A percentile compares a stretch with the other conserved stretches of the same genome.
These are phyloP conservation scores for Trachelus tabidus DNA, from an alignment of 2,888 invertebrate genomes.

Conservation along the genomic window DNA sequence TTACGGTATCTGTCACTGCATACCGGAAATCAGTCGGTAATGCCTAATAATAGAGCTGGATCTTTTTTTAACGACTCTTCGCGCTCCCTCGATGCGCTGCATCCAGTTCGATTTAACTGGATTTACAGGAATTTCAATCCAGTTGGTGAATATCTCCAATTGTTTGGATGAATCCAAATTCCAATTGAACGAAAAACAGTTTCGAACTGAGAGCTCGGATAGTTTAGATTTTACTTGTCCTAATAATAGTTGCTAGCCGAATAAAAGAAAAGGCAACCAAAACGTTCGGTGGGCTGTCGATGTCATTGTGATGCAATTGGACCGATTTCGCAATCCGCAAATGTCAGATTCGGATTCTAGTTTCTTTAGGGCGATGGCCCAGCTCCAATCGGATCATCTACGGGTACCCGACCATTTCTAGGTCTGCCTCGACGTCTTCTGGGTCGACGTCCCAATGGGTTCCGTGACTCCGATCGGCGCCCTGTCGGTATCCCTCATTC, in stretches of 20 bases:
- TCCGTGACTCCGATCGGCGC: not conserved
- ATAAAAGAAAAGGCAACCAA: not conserved
- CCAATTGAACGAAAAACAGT: not conserved
- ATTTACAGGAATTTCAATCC: not conserved
- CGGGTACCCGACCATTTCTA: not conserved
- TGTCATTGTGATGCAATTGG: not conserved
- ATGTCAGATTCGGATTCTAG: conserved; percentile 30
- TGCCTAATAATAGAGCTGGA: not conserved
- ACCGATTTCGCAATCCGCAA: conserved; percentile 30
- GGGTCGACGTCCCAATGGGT: not conserved
- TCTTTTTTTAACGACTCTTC: not conserved
- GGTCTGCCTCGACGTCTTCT: not conserved
- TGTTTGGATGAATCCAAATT: not conserved
- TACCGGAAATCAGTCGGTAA: not conserved
- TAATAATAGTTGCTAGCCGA: not conserved
- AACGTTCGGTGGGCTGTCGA: not conserved
- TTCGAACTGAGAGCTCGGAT: not conserved
- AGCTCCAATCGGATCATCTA: conserved; percentile 36
- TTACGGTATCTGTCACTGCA: not conserved
- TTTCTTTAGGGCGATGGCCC: conserved; percentile 34
- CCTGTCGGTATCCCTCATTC: not conserved
- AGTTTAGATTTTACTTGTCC: not conserved
- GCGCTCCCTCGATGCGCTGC: not conserved
- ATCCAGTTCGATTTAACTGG: not conserved
- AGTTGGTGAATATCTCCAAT: not conserved